Base-by-base conservation (phyloP, 2,888 invertebrate species). In the Terebella lapidaria region DNA sequence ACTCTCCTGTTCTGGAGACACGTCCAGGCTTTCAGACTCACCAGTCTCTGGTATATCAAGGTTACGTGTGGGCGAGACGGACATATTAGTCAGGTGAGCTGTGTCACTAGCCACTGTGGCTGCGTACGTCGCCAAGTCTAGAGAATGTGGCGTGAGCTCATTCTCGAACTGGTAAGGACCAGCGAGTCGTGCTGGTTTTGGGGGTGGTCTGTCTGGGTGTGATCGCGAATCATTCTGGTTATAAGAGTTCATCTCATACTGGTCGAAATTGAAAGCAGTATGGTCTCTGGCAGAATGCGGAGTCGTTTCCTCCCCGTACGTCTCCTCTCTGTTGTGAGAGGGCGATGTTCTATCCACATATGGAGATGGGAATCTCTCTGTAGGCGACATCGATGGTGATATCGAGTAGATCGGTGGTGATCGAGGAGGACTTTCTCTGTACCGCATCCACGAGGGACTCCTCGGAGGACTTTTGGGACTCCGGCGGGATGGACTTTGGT, bases 101-200 rank as follows among this genome's bases (percentile, higher is more conserved):
- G 79, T 80, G 65, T 75, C 76, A 67, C 73, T 78, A 1, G 79
- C 78, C 20, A 80, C 74, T 3, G 78, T 74, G 10, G 79, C 79
- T 0, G 79, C 79, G 63, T 73, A 80, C 1, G 76, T 74, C 22
- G 79, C 79, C 28, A 80, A 61, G 57, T 78, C 74, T 68, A 78
- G 55, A 10, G 64, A 49, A 22, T 62, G 47, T 20, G 55, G n/a
- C 15, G 46, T 27, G n/a, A 54, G 25, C 20, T 47, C 55, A 22
- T 56, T 57, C 54, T 60, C 53, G 27, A 57, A 57, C 30, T 57
- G 56, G 25, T 63, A 60, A 28, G 56, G 65, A 30, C 59, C 59
- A 24, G 35, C 30, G 29, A 54, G 35, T 4, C 61, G 56, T 25
- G 61, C 59, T 28, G 67, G 65, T 55, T 66, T 63, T 3, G 67